These are phyloP conservation scores for Acanthochromis polyacanthus DNA, from an alignment of 2,113 vertebrate genomes.

Conservation along the genomic window DNA sequence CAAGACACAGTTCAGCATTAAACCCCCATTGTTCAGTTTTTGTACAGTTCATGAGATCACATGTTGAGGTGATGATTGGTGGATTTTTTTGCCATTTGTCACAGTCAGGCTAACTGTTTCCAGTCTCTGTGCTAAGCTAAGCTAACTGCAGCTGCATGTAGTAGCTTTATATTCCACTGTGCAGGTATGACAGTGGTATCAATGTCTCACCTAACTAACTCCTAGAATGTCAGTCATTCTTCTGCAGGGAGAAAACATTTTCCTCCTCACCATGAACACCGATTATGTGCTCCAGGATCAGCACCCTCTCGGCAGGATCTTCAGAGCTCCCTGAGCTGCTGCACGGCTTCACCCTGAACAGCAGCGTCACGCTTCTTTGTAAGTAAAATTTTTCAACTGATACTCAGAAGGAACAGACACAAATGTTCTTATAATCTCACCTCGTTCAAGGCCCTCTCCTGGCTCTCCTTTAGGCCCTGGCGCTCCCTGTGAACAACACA, in stretches of 20 bases:
- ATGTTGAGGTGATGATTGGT: no score
- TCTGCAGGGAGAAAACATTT: slow-evolving; percentile 5
- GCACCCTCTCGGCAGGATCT: slow-evolving; percentile 97
- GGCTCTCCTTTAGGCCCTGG: slow-evolving; percentile 89
- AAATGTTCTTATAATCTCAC: slow-evolving; percentile 27
- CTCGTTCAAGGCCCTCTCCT: slow-evolving; percentile 77
- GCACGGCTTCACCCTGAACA: slow-evolving; percentile 90
- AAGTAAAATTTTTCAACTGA: slow-evolving; percentile 11
- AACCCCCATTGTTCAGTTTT: no score
- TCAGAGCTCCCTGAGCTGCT: slow-evolving; percentile 97
- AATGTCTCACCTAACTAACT: background rate
- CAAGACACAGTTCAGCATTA: background rate
- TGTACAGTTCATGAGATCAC: no score
- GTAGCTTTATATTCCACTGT: background rate
- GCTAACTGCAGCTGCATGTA: slow-evolving; percentile 2
- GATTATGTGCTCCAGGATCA: slow-evolving; percentile 98
- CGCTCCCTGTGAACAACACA: slow-evolving; percentile 84
- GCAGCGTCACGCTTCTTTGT: slow-evolving; percentile 5
- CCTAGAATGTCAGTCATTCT: background rate
- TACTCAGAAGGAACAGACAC: background rate
- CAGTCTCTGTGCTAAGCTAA: slow-evolving; percentile 22
- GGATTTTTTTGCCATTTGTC: no score
- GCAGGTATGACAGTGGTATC: background rate
- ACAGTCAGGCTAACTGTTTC: background rate
- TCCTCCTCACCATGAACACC: slow-evolving; percentile 91